These are phyloP conservation scores for Callitettix versicolor DNA, from an alignment of 1,140 invertebrate genomes.

Conservation along the genomic window DNA sequence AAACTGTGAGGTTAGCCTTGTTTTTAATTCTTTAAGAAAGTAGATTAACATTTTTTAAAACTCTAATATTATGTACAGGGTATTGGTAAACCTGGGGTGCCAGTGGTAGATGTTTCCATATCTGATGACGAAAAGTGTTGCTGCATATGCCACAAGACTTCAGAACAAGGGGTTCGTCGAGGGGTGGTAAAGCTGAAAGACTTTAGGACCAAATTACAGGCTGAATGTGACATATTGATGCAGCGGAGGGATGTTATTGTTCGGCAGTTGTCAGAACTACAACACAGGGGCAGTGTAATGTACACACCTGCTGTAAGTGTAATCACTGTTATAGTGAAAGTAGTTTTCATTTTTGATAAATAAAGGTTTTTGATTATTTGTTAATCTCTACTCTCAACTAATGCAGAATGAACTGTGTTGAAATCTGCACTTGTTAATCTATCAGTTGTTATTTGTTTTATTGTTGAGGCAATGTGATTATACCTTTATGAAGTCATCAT, in stretches of 20 bases:
- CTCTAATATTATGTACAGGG: too few relatives aligned
- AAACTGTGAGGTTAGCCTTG: too few relatives aligned
- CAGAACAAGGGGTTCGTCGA: not conserved
- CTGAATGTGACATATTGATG: constrained; percentile 5
- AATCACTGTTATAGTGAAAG: not conserved
- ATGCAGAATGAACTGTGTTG: too few relatives aligned
- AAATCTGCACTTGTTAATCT: too few relatives aligned
- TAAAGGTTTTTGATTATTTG: too few relatives aligned
- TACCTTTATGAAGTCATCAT: too few relatives aligned
- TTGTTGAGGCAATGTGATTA: too few relatives aligned
- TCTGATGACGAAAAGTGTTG: not conserved
- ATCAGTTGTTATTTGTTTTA: too few relatives aligned
- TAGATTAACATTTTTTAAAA: too few relatives aligned
- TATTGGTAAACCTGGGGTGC: not conserved
- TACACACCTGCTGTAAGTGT: constrained; percentile 1
- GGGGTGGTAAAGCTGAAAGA: not conserved
- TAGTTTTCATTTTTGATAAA: not conserved
- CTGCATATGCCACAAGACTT: not conserved
- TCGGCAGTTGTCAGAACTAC: constrained; percentile 1
- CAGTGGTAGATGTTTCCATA: not conserved
- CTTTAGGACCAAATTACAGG: not conserved
- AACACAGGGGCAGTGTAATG: not conserved
- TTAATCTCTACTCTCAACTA: too few relatives aligned
- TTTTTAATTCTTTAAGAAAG: too few relatives aligned
- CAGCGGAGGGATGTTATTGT: not conserved